These are phyloP conservation scores for Rousettus madagascariensis DNA, from an alignment of 2,797 vertebrate species.

Conservation along the genomic window DNA sequence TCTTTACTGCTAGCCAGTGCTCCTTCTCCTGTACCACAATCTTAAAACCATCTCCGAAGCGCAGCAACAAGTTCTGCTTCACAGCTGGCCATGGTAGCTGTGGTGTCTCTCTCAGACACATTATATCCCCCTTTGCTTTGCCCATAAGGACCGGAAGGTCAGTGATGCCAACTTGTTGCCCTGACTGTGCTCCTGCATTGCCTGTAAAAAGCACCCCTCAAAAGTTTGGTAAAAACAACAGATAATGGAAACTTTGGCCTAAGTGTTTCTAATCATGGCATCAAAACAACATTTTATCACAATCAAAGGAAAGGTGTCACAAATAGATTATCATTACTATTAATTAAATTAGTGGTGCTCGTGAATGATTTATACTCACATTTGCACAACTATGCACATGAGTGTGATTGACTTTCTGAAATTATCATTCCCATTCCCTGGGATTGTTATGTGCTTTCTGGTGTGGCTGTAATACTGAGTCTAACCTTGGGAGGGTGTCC, in stretches of 20 bases:
- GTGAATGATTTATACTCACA: neutral
- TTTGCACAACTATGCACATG: neutral
- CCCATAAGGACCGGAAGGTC: neutral
- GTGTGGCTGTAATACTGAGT: neutral
- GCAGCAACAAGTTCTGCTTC: neutral
- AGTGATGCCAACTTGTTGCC: neutral
- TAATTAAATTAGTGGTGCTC: neutral
- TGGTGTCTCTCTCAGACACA: neutral
- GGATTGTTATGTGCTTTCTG: neutral
- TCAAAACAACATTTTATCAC: neutral
- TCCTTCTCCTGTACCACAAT: neutral
- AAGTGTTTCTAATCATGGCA: neutral
- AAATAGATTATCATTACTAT: neutral
- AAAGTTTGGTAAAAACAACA: neutral
- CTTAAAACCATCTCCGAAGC: neutral
- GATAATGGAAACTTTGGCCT: neutral
- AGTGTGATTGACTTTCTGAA: neutral
- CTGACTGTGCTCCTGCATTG: neutral
- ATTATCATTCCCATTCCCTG: neutral
- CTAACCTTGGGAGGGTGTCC: neutral
- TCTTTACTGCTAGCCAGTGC: neutral
- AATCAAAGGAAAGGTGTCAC: neutral
- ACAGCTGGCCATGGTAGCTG: neutral
- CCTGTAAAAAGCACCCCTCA: neutral
- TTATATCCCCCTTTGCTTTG: neutral